These are phyloP conservation scores for Leucosticte australis DNA, from an alignment of 2,113 vertebrate species.

Conservation along the genomic window DNA sequence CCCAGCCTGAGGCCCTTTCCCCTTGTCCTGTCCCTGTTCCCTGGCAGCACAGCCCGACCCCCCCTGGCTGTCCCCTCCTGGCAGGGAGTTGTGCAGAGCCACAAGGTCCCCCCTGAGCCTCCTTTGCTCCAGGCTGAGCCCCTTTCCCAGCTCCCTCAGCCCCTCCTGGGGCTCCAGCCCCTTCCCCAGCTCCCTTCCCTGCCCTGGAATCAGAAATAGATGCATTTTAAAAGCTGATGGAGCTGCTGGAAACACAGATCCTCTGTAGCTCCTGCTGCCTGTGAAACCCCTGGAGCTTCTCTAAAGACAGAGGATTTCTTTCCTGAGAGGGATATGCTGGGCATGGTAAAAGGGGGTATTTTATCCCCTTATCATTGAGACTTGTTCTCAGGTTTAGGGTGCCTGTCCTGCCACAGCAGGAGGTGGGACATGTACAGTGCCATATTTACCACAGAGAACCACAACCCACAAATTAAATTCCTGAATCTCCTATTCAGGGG, in stretches of 20 bases:
- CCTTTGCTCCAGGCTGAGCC: neutral
- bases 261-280: neutral
- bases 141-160: neutral
- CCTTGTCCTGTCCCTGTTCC: neutral
- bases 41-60: neutral
- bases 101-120: neutral
- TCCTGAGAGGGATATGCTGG: neutral
- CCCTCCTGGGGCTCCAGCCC: neutral
- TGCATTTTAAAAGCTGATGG: neutral
- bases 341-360: neutral
- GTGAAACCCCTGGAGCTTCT: neutral
- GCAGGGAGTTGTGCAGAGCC: neutral
- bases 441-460: neutral
- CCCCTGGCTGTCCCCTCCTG: neutral
- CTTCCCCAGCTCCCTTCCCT: neutral
- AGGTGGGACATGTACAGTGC: fast-evolving
- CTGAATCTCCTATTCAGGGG: neutral
- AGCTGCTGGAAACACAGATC: neutral
- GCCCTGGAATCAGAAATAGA: neutral
- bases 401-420: fast-evolving
- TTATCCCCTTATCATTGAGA: fast-evolving
- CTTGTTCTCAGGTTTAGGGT: neutral
- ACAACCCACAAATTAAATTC: neutral
- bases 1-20: neutral
- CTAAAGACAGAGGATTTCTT: neutral